phyloP scores from a whole-genome alignment of 2,888 invertebrate genomes.

The Schizotus pectinicornis region DNA sequence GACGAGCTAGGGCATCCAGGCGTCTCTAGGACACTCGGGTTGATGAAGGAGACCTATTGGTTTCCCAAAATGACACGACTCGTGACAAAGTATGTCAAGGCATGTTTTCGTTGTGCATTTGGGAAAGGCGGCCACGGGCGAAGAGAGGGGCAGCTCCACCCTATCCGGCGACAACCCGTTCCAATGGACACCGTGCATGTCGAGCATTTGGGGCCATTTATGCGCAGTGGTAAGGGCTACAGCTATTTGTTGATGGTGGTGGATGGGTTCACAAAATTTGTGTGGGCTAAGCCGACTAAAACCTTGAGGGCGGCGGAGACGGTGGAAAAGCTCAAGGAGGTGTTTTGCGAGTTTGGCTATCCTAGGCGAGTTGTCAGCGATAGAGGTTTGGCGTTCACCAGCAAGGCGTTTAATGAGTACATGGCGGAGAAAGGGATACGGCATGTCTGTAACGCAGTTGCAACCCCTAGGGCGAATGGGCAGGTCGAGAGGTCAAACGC shows the following conservation, averaged over 20 bases:
- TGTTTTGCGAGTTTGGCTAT: too few species aligned
- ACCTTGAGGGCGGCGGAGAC: too few species aligned
- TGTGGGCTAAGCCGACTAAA: slow-evolving; percentile 24
- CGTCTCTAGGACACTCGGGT: slow-evolving; percentile 32
- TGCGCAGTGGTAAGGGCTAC: slow-evolving; percentile 19
- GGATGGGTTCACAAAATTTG: slow-evolving; percentile 33
- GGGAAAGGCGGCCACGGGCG: slow-evolving; percentile 40
- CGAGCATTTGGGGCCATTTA: slow-evolving; percentile 36
- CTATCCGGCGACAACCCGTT: slow-evolving; percentile 27
- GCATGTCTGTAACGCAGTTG: too few species aligned
- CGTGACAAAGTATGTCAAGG: slow-evolving; percentile 40
- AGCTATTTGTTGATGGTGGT: slow-evolving; percentile 35
- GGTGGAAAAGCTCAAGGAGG: too few species aligned
- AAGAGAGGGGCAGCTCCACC: slow-evolving; percentile 37
- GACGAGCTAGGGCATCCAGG: slow-evolving; percentile 44
- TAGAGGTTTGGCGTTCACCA: too few species aligned
- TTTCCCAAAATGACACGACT: slow-evolving; percentile 39
- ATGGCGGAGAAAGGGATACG: too few species aligned
- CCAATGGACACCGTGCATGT: slow-evolving; percentile 35
- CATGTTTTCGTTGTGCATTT: slow-evolving; percentile 45
- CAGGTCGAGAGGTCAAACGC: too few species aligned
- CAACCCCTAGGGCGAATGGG: too few species aligned
- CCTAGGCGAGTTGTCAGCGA: too few species aligned
- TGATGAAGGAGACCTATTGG: slow-evolving; percentile 18
- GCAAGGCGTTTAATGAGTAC: too few species aligned